phyloP scores from a whole-genome alignment of 2,888 invertebrate species.

The Acrobeloides nanus region DNA sequence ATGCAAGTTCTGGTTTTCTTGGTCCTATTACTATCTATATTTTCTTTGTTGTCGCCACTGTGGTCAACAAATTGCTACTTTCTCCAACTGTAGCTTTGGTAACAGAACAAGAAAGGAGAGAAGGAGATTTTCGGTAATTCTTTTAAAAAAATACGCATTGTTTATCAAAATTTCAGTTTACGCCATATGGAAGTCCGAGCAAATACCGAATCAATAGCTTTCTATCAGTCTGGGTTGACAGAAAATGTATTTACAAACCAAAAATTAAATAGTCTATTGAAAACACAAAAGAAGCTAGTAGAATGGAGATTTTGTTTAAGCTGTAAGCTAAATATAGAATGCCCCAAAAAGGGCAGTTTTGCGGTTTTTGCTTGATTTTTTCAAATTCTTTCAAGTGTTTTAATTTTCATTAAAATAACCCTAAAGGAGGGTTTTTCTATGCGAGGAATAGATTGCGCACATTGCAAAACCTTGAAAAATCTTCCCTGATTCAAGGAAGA shows the following conservation, averaged over 20 bases:
- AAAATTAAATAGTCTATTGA: slow-evolving; percentile 30
- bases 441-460: no score
- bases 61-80: slow-evolving; percentile 61
- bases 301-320: slow-evolving; percentile 41
- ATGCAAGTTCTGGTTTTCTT: slow-evolving; percentile 59
- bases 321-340: no score
- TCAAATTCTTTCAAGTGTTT: no score
- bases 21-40: slow-evolving; percentile 60
- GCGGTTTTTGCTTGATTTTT: no score
- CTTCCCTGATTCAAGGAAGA: no score
- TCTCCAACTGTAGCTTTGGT: slow-evolving; percentile 60
- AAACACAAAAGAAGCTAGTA: slow-evolving; percentile 32
- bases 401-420: no score
- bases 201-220: slow-evolving; percentile 47
- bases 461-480: no score
- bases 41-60: slow-evolving; percentile 60
- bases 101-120: slow-evolving; percentile 59
- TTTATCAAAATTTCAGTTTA: slow-evolving; percentile 22
- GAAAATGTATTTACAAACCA: slow-evolving; percentile 51
- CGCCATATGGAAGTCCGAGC: slow-evolving; percentile 50
- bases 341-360: no score
- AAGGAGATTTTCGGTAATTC: slow-evolving; percentile 61
- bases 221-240: slow-evolving; percentile 44
- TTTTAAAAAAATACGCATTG: background rate
- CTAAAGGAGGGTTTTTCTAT: no score